A percentile compares a stretch with the other conserved stretches of the same genome.
Evolutionary conservation across 1,140 invertebrate genomes (phyloP).

Genomic region (Aphelenchoides besseyi): DNA sequence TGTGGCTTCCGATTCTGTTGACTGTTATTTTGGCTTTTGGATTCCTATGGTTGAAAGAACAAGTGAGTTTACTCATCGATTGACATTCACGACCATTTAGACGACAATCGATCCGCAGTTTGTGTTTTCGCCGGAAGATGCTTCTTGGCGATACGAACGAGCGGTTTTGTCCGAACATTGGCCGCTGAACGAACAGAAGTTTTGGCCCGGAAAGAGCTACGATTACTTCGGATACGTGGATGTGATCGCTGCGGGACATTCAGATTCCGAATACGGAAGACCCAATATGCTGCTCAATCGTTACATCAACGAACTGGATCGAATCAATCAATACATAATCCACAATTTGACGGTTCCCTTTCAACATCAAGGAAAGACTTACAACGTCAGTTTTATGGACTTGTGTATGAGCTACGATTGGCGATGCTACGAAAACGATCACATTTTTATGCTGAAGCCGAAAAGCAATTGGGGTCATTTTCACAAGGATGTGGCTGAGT

Average conservation of each 20-base stretch:
- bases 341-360: constrained; percentile 51
- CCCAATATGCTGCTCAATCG: constrained; percentile 53
- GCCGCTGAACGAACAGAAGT: constrained; percentile 58
- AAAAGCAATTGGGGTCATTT: constrained; percentile 56
- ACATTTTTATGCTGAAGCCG: constrained; percentile 60
- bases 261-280: constrained; percentile 42
- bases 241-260: constrained; percentile 53
- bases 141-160: constrained; percentile 58
- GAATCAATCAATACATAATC: constrained; percentile 57
- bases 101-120: constrained; percentile 60
- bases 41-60: constrained; percentile 57
- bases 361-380: constrained; percentile 29
- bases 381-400: constrained; percentile 55
- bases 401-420: constrained; percentile 61
- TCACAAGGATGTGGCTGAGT: constrained; percentile 49
- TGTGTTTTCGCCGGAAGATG: constrained; percentile 61
- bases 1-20: constrained; percentile 43
- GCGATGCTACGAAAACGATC: constrained; percentile 61
- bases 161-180: constrained; percentile 55
- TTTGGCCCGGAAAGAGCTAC: constrained; percentile 62
- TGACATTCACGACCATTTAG: constrained; percentile 33
- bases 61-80: constrained; percentile 33
- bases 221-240: constrained; percentile 37
- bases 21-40: constrained; percentile 49
- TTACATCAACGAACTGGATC: constrained; percentile 58